phyloP scores from a whole-genome alignment of 1,140 invertebrate species.

The Chionoecetes opilio region DNA sequence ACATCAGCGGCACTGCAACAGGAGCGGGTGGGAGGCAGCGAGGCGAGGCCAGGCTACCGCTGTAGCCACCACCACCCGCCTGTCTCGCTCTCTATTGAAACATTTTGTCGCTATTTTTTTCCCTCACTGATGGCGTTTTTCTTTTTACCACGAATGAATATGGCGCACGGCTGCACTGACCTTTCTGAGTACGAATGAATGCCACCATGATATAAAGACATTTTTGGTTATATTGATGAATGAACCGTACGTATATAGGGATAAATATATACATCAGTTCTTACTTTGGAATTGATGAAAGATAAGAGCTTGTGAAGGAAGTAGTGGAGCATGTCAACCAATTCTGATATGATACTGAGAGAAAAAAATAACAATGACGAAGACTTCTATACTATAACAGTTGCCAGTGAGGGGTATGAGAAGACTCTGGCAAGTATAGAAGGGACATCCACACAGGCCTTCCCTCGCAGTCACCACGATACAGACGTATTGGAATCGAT shows the following conservation, averaged over 20 bases:
- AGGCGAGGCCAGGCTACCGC: background rate
- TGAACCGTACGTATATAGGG: background rate
- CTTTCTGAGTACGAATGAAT: background rate
- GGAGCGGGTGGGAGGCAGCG: background rate
- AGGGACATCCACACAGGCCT: background rate
- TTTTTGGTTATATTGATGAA: background rate
- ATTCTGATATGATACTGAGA: no score
- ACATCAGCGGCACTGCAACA: slow-evolving; percentile 45
- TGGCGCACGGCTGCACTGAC: background rate
- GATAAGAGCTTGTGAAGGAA: no score
- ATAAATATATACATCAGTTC: no score
- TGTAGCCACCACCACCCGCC: background rate
- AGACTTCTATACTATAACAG: no score
- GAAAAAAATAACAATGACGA: no score
- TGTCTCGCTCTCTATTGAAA: slow-evolving; percentile 5
- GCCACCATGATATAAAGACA: background rate
- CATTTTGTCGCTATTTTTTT: slow-evolving; percentile 25
- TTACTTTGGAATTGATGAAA: no score
- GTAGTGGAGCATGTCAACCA: no score
- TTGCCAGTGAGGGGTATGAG: no score
- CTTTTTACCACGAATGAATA: background rate
- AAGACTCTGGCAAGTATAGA: background rate
- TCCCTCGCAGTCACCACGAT: background rate
- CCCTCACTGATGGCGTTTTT: background rate
- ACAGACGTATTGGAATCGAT: slow-evolving; percentile 49